Base-by-base conservation (phyloP, 2,888 invertebrate species). In the Cheilosia scutellata region DNA sequence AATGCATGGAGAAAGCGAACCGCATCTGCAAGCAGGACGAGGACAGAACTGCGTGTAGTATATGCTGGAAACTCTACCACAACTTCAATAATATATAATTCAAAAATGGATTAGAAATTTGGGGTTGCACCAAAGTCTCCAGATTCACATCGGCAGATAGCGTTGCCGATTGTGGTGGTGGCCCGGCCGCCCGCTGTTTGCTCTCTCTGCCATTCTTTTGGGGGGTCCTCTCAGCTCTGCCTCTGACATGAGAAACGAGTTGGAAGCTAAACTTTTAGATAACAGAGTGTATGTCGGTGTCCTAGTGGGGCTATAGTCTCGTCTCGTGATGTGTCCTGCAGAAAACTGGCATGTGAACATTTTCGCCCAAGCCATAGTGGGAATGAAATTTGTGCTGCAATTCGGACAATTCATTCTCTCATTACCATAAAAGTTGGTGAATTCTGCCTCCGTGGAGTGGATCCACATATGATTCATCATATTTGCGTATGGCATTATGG, bases 21-120 rank as follows among this genome's bases (percentile, higher is more conserved):
- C 63, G 40, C 57, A 65, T 75, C 63, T 62, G 62, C 42, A 31
- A 62, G 51, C 51, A 11, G 37, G 11, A 37, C 37, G 51, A 11
- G 37, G 11, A 37, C 37, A 62, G 40, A 62, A 31, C 29, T 5
- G 40, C 27, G 58, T 51, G 42, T 27, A 42, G 31, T 75, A 31
- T 51, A n/a, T 57, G 33, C 51, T 40, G 16, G 33, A 55, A 71
- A 58, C 49, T 71, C 51, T 53, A 53, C 20, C 25, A 37, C 57
- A 65, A 58, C 75, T 66, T 57, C 75, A 66, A 49, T 65, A 66
- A 75, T 75, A 62, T 70, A 70, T 77, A 77, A 70, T 60, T 77
- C 77, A 53, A 42, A 77, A 77, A 70, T 77, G 68, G 68, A 77
- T 77, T 60, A 77, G 77, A 70, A 62, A 77, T 70, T 74, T 63